Conservation (phyloP, 2,113 vertebrate species). For the Donacobius atricapilla region DNA sequence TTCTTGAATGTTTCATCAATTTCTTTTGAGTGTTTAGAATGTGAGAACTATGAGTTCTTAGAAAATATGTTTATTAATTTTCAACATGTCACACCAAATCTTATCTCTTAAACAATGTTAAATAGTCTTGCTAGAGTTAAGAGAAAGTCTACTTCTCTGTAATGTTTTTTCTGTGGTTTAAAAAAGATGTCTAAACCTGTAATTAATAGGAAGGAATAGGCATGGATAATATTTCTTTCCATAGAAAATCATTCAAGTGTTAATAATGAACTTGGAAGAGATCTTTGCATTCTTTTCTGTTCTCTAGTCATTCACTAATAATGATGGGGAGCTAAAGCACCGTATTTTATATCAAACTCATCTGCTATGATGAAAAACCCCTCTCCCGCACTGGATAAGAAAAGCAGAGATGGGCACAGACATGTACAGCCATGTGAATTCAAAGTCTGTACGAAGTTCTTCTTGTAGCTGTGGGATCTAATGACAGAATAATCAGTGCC, state of each 20-base stretch:
- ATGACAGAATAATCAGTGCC: slow-evolving; percentile 22
- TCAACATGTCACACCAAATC: background rate
- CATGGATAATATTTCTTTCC: background rate
- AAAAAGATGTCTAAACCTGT: background rate
- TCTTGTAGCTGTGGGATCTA: slow-evolving; percentile 14
- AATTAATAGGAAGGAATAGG: background rate
- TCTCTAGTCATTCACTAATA: background rate
- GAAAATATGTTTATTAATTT: background rate
- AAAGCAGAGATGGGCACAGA: background rate
- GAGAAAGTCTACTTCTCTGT: background rate
- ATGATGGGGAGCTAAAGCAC: background rate
- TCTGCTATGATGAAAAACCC: background rate
- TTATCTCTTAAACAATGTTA: background rate
- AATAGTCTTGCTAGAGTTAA: background rate
- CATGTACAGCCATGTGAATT: background rate
- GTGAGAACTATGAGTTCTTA: background rate
- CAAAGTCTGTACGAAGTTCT: background rate
- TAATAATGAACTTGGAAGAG: background rate
- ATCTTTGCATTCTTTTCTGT: background rate
- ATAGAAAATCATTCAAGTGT: background rate
- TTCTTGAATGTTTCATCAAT: background rate
- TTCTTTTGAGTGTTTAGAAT: background rate
- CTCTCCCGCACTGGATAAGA: background rate
- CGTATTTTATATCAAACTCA: background rate
- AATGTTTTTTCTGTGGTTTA: background rate